Evolutionary conservation across 2,888 invertebrate species (phyloP).

Genomic region (Hyppa rectilinea): DNA sequence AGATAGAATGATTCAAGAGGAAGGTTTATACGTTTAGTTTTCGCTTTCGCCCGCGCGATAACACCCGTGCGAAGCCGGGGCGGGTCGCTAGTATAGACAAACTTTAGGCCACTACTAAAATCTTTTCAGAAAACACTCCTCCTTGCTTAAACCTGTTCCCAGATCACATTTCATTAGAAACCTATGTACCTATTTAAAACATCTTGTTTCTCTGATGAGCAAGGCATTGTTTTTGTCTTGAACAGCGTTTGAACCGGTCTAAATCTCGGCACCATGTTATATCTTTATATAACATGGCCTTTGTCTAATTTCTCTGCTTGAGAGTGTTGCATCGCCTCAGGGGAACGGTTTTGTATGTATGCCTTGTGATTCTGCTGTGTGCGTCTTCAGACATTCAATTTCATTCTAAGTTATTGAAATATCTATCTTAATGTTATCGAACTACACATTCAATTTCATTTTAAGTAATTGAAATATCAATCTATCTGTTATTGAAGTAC

Average conservation of each 20-base stretch:
- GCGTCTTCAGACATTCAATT: not conserved
- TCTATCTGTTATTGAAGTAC: too few species aligned
- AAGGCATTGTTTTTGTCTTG: slow-evolving; percentile 28
- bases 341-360: not conserved
- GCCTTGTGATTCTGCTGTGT: not conserved
- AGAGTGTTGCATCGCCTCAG: slow-evolving; percentile 11
- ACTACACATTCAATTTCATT: too few species aligned
- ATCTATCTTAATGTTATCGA: too few species aligned
- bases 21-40: too few species aligned
- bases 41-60: too few species aligned
- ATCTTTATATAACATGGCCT: slow-evolving; percentile 21
- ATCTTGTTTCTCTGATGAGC: not conserved
- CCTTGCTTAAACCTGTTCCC: not conserved
- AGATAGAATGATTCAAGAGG: too few species aligned
- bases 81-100: too few species aligned
- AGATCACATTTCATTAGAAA: not conserved
- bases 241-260: slow-evolving; percentile 5
- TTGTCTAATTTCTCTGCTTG: slow-evolving; percentile 27
- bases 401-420: not conserved
- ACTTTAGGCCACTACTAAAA: too few species aligned
- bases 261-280: not conserved
- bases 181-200: not conserved
- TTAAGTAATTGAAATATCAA: not conserved
- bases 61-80: too few species aligned
- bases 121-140: too few species aligned